Percentiles rank a stretch among this genome's conserved stretches.
Conservation (phyloP, 2,888 invertebrate species). For the Diachrysia chrysitis region DNA sequence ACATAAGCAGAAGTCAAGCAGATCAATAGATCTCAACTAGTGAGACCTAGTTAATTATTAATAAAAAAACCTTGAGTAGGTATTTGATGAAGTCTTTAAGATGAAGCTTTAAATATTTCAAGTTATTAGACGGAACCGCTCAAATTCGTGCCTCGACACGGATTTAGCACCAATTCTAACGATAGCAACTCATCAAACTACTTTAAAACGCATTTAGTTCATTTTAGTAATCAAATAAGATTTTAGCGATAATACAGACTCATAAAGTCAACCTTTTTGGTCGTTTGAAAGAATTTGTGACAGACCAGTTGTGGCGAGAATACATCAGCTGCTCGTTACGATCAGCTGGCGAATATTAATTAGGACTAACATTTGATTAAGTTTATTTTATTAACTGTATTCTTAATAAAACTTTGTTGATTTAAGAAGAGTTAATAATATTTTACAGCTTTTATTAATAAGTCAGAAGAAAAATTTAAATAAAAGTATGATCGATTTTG, state of each 20-base stretch:
- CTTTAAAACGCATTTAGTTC: conserved; percentile 7
- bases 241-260: conserved; percentile 6
- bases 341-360: conserved; percentile 4
- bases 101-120: background rate
- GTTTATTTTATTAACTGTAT: background rate
- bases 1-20: too few species aligned
- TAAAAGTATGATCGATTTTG: too few species aligned
- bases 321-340: conserved; percentile 3
- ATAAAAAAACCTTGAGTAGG: too few species aligned
- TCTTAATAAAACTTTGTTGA: background rate
- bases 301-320: background rate
- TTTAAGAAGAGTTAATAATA: background rate
- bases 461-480: background rate
- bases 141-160: background rate
- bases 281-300: conserved; percentile 1
- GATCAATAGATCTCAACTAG: too few species aligned
- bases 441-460: background rate
- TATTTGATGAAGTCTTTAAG: background rate
- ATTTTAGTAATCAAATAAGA: conserved; percentile 7
- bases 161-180: background rate
- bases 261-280: conserved; percentile 2
- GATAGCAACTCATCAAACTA: background rate
- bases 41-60: too few species aligned
- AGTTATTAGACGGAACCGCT: background rate
- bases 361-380: background rate